Percentiles rank a stretch among this genome's conserved stretches.
These are phyloP conservation scores for Hypotaenidia philippensis DNA, from an alignment of 2,797 vertebrate genomes.

Conservation along the genomic window DNA sequence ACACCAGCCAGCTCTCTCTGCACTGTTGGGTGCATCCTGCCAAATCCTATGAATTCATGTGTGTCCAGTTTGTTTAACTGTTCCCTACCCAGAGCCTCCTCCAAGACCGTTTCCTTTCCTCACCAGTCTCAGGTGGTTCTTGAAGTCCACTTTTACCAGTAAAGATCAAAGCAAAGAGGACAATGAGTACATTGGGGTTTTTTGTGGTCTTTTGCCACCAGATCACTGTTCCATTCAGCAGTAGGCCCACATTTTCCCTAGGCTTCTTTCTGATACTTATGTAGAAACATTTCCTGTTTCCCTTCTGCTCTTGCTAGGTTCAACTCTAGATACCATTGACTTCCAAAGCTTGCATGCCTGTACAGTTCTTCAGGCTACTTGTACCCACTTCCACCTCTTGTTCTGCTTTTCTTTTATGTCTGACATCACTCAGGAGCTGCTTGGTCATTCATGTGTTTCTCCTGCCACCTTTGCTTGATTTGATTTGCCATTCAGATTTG, in stretches of 20 bases:
- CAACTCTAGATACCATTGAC: not conserved
- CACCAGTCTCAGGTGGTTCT: not conserved
- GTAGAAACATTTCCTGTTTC: not conserved
- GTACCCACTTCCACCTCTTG: not conserved
- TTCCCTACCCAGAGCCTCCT: not conserved
- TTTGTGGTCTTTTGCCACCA: not conserved
- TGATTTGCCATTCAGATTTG: not conserved
- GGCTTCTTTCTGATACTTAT: not conserved
- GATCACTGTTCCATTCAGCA: not conserved
- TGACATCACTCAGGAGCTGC: not conserved
- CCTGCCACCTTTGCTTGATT: not conserved
- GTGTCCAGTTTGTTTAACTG: not conserved
- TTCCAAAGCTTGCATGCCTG: not conserved
- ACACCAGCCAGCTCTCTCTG: not conserved
- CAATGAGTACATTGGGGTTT: not conserved
- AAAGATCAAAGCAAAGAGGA: not conserved
- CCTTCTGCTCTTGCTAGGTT: not conserved
- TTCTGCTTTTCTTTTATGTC: not conserved
- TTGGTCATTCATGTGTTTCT: not conserved
- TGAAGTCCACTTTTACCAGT: not conserved
- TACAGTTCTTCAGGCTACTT: not conserved
- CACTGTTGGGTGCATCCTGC: not conserved
- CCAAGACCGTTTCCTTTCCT: not conserved
- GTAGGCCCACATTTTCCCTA: not conserved
- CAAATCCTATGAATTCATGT: accelerated